Evolutionary conservation across 2,888 invertebrate species (phyloP).

Genomic region (Cotesia congregata): DNA sequence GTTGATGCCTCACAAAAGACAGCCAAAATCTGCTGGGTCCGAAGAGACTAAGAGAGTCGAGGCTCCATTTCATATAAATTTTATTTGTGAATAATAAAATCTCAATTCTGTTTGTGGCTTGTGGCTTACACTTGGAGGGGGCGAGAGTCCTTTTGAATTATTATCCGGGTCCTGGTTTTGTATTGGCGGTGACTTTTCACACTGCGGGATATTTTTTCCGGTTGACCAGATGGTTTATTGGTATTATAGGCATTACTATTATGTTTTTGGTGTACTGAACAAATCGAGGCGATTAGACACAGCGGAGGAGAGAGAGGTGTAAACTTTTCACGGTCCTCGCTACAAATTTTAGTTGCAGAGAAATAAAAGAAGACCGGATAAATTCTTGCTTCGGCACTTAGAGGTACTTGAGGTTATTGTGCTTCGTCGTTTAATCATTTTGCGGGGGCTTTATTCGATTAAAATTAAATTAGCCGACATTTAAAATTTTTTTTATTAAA

Average conservation of each 20-base stretch:
- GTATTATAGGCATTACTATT: conserved; percentile 4
- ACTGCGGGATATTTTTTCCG: conserved; percentile 53
- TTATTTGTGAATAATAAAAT: conserved; percentile 9
- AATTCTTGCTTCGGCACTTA: not conserved
- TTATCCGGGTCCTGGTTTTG: conserved; percentile 36
- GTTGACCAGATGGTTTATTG: conserved; percentile 60
- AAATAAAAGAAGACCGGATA: not conserved
- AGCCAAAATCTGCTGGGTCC: not conserved
- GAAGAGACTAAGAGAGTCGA: too few relatives aligned
- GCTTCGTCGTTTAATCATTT: not conserved
- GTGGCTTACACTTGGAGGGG: conserved; percentile 14
- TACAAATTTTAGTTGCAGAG: not conserved
- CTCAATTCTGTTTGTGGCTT: not conserved
- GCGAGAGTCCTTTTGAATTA: conserved; percentile 39
- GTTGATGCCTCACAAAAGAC: not conserved
- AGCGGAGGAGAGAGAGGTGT: conserved; percentile 44
- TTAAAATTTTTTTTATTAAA: too few relatives aligned
- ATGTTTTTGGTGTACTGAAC: conserved; percentile 25
- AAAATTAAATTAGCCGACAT: too few relatives aligned
- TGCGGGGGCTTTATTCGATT: too few relatives aligned
- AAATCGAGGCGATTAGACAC: conserved; percentile 46
- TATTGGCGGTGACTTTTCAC: conserved; percentile 55
- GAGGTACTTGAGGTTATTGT: not conserved
- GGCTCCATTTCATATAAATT: not conserved
- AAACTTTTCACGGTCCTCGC: conserved; percentile 27